Conservation (phyloP, 2,113 vertebrate species). For the Macroglossus sobrinus region DNA sequence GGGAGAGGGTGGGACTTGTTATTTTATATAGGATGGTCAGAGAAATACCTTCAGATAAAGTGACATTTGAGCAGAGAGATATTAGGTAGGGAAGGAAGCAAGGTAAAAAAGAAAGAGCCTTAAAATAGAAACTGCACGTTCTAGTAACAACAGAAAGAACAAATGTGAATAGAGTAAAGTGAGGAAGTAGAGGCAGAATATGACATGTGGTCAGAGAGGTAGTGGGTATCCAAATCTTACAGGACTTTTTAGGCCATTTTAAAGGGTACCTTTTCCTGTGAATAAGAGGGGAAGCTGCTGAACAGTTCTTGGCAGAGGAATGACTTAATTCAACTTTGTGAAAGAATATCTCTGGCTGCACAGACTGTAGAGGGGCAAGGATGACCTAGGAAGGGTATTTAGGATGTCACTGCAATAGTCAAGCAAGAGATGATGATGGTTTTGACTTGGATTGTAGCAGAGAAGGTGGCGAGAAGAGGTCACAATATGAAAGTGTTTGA, state of each 20-base stretch:
- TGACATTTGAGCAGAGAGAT: neutral
- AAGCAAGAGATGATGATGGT: neutral
- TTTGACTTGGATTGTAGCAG: neutral
- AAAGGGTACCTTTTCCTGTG: neutral
- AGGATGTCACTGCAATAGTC: neutral
- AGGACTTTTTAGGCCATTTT: neutral
- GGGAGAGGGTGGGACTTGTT: rapidly evolving
- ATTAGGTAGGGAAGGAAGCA: neutral
- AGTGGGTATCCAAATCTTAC: neutral
- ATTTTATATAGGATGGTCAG: neutral
- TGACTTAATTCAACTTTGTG: neutral
- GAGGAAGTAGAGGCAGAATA: neutral
- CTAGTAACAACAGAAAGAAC: neutral
- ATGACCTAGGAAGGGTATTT: neutral
- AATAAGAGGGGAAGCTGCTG: neutral
- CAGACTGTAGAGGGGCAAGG: rapidly evolving
- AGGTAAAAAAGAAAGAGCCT: neutral
- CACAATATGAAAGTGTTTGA: neutral
- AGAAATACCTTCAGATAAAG: neutral
- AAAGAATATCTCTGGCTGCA: neutral
- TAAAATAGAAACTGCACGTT: neutral
- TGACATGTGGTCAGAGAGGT: neutral
- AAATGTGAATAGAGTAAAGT: neutral
- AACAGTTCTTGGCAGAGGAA: neutral
- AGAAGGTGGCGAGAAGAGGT: neutral